A percentile compares a stretch with the other conserved stretches of the same genome.
phyloP scores from a whole-genome alignment of 2,113 vertebrate genomes.

The Seriola dumerili region DNA sequence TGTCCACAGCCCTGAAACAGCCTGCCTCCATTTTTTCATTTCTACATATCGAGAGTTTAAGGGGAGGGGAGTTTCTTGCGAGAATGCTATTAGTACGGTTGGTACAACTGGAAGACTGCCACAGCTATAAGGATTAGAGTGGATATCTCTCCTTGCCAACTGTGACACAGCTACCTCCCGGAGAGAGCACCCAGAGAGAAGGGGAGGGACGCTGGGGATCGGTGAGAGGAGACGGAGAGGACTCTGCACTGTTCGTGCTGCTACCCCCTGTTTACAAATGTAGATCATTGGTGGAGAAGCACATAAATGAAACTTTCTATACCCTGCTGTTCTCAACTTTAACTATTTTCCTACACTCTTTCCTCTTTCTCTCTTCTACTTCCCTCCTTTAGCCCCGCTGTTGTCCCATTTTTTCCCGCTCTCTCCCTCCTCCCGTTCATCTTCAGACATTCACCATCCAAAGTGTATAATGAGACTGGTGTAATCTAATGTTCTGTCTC shows the following conservation, averaged over 20 bases:
- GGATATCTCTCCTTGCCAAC: conserved; percentile 69
- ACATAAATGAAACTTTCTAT: conserved; percentile 63
- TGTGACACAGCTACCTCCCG: conserved; percentile 73
- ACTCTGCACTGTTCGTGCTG: conserved; percentile 31
- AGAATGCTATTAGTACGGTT: conserved; percentile 14
- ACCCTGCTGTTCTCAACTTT: conserved; percentile 24
- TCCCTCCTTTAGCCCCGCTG: not conserved
- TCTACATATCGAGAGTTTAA: conserved; percentile 65
- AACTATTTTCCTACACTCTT: conserved; percentile 23
- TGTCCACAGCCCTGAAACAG: conserved; percentile 65
- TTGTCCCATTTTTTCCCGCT: conserved; percentile 15
- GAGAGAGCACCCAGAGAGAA: conserved; percentile 48
- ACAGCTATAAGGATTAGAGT: conserved; percentile 49
- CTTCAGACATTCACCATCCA: conserved; percentile 39
- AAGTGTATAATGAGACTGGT: conserved; percentile 65
- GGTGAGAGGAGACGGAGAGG: conserved; percentile 40
- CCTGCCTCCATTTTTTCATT: conserved; percentile 76
- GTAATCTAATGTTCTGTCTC: conserved; percentile 68
- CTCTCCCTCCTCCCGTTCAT: conserved; percentile 7
- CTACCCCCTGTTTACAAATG: conserved; percentile 80
- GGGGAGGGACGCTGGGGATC: conserved; percentile 11
- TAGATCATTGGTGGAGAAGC: conserved; percentile 67
- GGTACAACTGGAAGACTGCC: conserved; percentile 58
- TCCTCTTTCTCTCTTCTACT: not conserved
- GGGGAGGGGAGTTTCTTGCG: not conserved